Percentiles rank a stretch among this genome's conserved stretches.
Conservation (phyloP, 2,888 invertebrate species). For the Pachydiplax longipennis region DNA sequence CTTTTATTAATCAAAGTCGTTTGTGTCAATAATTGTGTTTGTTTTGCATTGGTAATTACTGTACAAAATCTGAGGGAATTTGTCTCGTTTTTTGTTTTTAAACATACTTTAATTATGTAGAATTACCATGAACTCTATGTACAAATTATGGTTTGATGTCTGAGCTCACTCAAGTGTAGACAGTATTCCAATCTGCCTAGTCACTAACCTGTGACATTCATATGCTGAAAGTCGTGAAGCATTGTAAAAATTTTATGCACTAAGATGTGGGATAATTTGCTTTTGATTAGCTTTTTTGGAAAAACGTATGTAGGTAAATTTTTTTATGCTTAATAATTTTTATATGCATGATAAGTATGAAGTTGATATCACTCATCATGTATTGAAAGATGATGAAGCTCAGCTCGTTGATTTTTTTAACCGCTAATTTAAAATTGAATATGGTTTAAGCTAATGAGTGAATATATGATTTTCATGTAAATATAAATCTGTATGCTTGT, state of each 20-base stretch:
- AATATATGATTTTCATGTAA: conserved; percentile 37
- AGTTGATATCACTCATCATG: conserved; percentile 15
- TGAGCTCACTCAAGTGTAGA: conserved; percentile 60
- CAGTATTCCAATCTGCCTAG: conserved; percentile 70
- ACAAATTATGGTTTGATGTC: conserved; percentile 32
- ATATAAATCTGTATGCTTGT: conserved; percentile 41
- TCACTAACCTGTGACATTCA: conserved; percentile 53
- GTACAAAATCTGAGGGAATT: conserved; percentile 28
- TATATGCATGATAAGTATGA: conserved; percentile 24
- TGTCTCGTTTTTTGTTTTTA: conserved; percentile 32
- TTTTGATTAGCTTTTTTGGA: conserved; percentile 22
- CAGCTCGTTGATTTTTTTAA: conserved; percentile 33
- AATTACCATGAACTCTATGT: background rate
- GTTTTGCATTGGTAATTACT: conserved; percentile 16
- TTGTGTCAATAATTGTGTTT: conserved; percentile 29
- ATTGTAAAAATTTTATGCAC: conserved; percentile 1
- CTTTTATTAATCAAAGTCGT: conserved; percentile 19
- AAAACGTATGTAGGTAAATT: background rate
- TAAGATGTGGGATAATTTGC: conserved; percentile 42
- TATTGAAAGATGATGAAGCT: conserved; percentile 15
- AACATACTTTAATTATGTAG: conserved; percentile 17
- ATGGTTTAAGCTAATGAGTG: conserved; percentile 21
- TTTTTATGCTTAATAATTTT: conserved; percentile 22
- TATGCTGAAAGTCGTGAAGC: background rate
- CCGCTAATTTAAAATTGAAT: conserved; percentile 35